Conservation (phyloP, 1,140 invertebrate genomes). For the Epicauta chinensis region DNA sequence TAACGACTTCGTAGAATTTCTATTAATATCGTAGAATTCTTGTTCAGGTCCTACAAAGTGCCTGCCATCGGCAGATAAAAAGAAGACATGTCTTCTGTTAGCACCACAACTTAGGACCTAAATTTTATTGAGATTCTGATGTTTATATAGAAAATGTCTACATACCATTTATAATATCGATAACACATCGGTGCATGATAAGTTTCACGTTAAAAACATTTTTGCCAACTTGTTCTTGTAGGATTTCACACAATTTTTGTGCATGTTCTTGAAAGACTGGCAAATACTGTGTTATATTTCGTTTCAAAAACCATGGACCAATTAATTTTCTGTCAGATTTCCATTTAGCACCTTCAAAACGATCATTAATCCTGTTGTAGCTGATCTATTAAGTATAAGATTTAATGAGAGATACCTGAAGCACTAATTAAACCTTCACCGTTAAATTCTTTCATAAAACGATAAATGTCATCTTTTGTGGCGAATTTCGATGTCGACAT, state of each 20-base stretch:
- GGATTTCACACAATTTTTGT: slow-evolving; percentile 14
- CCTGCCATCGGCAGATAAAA: no score
- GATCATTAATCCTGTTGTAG: not conserved
- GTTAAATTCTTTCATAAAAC: slow-evolving; percentile 12
- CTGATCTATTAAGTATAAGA: not conserved
- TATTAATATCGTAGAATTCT: no score
- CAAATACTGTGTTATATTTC: slow-evolving; percentile 6
- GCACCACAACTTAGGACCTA: no score
- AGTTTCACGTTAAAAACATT: no score
- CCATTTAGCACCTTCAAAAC: slow-evolving; percentile 14
- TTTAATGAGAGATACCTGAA: slow-evolving; percentile 12
- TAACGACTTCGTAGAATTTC: no score
- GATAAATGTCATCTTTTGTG: slow-evolving; percentile 18
- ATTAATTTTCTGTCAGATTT: slow-evolving; percentile 19
- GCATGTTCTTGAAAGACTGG: slow-evolving; percentile 15
- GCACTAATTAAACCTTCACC: slow-evolving; percentile 19
- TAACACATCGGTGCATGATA: not conserved
- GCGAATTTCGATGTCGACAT: slow-evolving; percentile 21
- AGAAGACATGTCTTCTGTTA: no score
- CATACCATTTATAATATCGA: slow-evolving; percentile 8
- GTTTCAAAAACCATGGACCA: slow-evolving; percentile 15
- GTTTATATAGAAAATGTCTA: not conserved
- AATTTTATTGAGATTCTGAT: no score
- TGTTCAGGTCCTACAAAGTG: no score
- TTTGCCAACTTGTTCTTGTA: not conserved